Percentiles rank a stretch among this genome's conserved stretches.
Evolutionary conservation across 2,888 invertebrate genomes (phyloP).

Genomic region (Eurytoma adleriae): DNA sequence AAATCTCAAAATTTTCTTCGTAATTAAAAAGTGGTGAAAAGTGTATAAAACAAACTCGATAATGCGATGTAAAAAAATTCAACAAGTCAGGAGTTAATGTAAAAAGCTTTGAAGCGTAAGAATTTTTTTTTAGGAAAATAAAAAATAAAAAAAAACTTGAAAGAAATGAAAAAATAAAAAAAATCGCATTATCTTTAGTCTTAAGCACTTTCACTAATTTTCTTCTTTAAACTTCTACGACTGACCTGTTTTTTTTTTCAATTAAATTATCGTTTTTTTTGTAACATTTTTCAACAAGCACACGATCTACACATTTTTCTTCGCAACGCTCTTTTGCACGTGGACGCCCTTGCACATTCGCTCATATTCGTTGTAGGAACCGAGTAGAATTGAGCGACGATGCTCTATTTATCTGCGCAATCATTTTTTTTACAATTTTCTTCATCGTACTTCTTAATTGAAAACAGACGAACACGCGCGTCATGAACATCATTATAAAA

Average conservation of each 20-base stretch:
- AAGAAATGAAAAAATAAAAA: constrained; percentile 23
- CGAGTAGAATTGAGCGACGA: constrained; percentile 63
- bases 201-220: constrained; percentile 50
- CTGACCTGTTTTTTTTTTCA: constrained; percentile 49
- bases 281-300: constrained; percentile 55
- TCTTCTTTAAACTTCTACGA: constrained; percentile 47
- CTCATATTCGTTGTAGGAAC: constrained; percentile 67
- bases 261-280: constrained; percentile 51
- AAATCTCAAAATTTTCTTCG: constrained; percentile 45
- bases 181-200: constrained; percentile 43
- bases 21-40: constrained; percentile 46
- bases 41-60: constrained; percentile 49
- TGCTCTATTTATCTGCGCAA: constrained; percentile 36
- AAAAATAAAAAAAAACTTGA: constrained; percentile 20
- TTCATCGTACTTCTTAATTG: constrained; percentile 48
- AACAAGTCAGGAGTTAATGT: constrained; percentile 11
- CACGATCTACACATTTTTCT: constrained; percentile 53
- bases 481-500: constrained; percentile 47
- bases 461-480: constrained; percentile 36
- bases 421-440: constrained; percentile 41
- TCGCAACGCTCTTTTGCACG: constrained; percentile 45
- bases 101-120: constrained; percentile 30
- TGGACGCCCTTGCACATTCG: constrained; percentile 46
- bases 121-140: constrained; percentile 32
- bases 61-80: constrained; percentile 24